phyloP scores from a whole-genome alignment of 1,140 invertebrate genomes.

The Ptiloglossa arizonensis region DNA sequence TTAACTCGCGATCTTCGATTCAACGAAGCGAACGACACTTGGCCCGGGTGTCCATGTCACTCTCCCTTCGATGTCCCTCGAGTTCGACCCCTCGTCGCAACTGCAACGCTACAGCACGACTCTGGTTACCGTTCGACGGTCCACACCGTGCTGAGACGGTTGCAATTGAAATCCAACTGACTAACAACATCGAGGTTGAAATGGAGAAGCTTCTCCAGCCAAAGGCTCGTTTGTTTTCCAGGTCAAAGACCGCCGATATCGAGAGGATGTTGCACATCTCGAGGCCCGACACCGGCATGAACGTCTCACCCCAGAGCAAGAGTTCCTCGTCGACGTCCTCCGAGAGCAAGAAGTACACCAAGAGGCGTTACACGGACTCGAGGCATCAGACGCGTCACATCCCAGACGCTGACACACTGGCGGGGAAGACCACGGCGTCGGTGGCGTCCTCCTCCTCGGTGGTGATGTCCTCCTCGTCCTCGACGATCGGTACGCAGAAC shows the following conservation, averaged over 20 bases:
- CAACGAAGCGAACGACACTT: no score
- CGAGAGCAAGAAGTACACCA: constrained; percentile 85
- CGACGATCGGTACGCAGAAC: constrained; percentile 66
- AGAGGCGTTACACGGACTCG: constrained; percentile 84
- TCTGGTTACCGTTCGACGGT: no score
- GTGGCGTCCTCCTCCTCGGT: constrained; percentile 57
- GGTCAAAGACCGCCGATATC: constrained; percentile 87
- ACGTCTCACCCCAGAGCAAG: constrained; percentile 51
- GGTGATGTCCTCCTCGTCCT: constrained; percentile 57
- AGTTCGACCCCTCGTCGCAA: no score
- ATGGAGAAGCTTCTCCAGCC: no score
- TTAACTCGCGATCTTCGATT: no score
- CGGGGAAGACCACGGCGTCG: constrained; percentile 61
- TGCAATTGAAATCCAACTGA: no score
- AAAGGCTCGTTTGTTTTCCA: constrained; percentile 43
- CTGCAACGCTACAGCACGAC: no score
- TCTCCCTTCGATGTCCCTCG: no score
- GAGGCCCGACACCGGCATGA: constrained; percentile 58
- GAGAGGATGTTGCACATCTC: constrained; percentile 83
- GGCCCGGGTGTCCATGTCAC: no score
- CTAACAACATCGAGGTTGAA: no score
- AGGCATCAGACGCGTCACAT: constrained; percentile 85
- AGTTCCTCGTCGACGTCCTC: constrained; percentile 63
- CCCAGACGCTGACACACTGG: constrained; percentile 82
- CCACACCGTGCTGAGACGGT: no score